Conservation (phyloP, 2,888 invertebrate species). For the Dromius quadrimaculatus region DNA sequence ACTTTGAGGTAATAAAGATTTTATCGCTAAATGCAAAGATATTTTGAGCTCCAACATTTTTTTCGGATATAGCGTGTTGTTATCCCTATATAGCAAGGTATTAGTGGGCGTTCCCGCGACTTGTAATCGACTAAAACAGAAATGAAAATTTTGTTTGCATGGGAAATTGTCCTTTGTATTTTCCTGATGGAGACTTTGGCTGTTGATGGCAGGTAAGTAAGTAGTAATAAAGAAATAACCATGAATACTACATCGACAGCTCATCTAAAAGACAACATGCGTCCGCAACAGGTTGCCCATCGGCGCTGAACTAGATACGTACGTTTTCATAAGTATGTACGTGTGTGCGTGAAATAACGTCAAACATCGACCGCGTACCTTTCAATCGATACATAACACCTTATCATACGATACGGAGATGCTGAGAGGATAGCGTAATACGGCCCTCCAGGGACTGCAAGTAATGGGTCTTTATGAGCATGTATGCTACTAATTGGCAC, state of each 20-base stretch:
- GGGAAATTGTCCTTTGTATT: constrained; percentile 18
- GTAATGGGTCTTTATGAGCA: constrained; percentile 8
- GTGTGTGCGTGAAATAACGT: constrained; percentile 43
- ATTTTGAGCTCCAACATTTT: background rate
- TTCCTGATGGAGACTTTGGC: constrained; percentile 1
- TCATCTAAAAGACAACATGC: constrained; percentile 33
- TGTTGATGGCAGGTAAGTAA: constrained; percentile 19
- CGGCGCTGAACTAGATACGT: constrained; percentile 47
- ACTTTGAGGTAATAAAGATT: constrained; percentile 6
- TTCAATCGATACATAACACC: constrained; percentile 39
- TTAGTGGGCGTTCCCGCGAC: constrained; percentile 25
- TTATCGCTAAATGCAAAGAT: background rate
- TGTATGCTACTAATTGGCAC: constrained; percentile 1
- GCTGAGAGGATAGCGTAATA: constrained; percentile 1
- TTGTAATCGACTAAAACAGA: constrained; percentile 26
- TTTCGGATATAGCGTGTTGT: constrained; percentile 20
- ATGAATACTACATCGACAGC: constrained; percentile 1
- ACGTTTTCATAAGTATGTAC: constrained; percentile 46
- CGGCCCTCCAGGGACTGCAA: background rate
- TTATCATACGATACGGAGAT: constrained; percentile 1
- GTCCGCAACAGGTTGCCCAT: constrained; percentile 52
- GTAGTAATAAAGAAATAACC: background rate
- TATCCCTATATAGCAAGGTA: constrained; percentile 18
- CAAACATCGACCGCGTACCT: constrained; percentile 42
- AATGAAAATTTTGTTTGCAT: constrained; percentile 20